Percentiles rank a stretch among this genome's conserved stretches.
Evolutionary conservation across 1,140 invertebrate genomes (phyloP).

Genomic region (Samia ricini): DNA sequence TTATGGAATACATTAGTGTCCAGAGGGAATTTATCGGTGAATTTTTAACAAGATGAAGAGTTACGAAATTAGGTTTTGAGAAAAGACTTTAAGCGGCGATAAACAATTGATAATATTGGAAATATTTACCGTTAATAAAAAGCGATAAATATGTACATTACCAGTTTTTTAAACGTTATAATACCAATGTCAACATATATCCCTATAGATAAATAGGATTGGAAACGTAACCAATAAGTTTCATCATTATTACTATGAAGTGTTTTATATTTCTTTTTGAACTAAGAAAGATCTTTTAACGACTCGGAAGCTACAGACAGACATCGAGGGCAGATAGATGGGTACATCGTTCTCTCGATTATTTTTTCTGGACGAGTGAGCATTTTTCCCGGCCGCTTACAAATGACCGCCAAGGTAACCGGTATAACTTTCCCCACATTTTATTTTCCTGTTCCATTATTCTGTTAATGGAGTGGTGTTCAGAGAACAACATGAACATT

Average conservation of each 20-base stretch:
- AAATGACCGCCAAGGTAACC: conserved; percentile 62
- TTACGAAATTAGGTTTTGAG: no score
- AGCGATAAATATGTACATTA: no score
- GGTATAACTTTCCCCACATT: conserved; percentile 56
- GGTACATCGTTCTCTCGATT: conserved; percentile 33
- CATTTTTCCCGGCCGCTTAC: conserved; percentile 66
- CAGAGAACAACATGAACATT: conserved; percentile 17
- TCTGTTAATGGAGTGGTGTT: conserved; percentile 64
- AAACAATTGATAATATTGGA: no score
- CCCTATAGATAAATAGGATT: no score
- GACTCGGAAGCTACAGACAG: neutral
- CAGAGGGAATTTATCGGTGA: no score
- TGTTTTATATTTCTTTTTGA: neutral
- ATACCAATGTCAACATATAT: no score
- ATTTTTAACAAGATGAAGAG: no score
- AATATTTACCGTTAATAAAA: no score
- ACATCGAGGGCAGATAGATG: neutral
- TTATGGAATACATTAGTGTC: no score
- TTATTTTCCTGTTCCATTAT: conserved; percentile 59
- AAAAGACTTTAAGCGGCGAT: no score
- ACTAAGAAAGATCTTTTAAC: neutral
- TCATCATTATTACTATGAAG: neutral
- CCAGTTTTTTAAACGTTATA: no score
- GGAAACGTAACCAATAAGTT: no score
- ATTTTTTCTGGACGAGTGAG: conserved; percentile 63